Base-by-base conservation (phyloP, 2,113 vertebrate species). In the Semnornis frantzii region DNA sequence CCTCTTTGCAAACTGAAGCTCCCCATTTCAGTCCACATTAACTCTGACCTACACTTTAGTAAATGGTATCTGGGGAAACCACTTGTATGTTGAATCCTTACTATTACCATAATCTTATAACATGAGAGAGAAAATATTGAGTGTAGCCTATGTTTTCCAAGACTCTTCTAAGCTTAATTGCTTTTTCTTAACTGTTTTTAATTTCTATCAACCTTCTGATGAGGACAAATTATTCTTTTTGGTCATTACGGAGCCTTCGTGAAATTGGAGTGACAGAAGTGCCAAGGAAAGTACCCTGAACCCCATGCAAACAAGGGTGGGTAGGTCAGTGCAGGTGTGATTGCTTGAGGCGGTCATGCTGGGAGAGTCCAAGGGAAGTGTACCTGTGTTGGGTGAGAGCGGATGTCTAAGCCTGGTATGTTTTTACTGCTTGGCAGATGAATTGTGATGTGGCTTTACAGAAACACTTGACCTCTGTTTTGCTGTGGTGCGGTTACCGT, bases 291-390 rank as follows among this genome's bases (percentile, higher is more conserved):
- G 8, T n/a, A 44, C 6, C 14, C 27, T 18, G 37, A 50, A 62
- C 37, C 37, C 21, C 21, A 7, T 0, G 2, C 8, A 27, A n/a
- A 8, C 10, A 28, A 15, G 10, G 8, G 33, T 13, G 58, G n/a
- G 59, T 59, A 76, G 46, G 57, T 66, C 58, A 34, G 37, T 6
- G 25, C 46, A 27, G 60, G 37, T 21, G 46, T 28, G 31, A 48
- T 11, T 3, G 4, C n/a, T 5, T 3, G 31, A 68, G 80, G 12
- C 80, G 44, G 33, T 66, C 3, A 0, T 42, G 37, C 44, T 82
- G 55, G 58, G 63, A 44, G 48, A 66, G 57, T 37, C 34, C 20
- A 9, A 50, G 46, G 17, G 19, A 28, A 58, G 17, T 1, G 37
- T 4, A 23, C 11, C 21, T 44, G 48, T 50, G 27, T 27, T 44